Conservation (phyloP, 2,888 invertebrate genomes). For the Linyphia triangularis region DNA sequence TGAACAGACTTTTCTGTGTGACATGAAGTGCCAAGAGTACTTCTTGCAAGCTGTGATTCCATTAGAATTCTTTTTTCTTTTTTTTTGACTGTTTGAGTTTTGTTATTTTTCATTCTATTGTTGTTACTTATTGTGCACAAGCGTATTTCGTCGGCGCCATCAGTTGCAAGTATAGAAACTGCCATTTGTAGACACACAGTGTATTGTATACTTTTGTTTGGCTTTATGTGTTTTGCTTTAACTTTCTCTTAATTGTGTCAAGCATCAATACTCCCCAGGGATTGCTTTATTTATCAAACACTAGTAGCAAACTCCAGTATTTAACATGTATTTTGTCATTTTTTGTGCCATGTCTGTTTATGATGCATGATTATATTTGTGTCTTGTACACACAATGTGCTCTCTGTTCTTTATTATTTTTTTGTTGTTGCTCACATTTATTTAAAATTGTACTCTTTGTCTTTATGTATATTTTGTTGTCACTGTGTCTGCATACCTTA, state of each 20-base stretch:
- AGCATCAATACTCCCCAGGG: neutral
- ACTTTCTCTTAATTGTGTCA: conserved; percentile 9
- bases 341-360: conserved; percentile 45
- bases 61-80: conserved; percentile 50
- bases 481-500: neutral
- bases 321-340: conserved; percentile 9
- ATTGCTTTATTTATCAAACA: neutral
- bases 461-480: neutral
- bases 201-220: conserved; percentile 32
- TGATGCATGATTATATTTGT: conserved; percentile 15
- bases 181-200: conserved; percentile 63
- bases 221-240: conserved; percentile 15
- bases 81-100: conserved; percentile 57
- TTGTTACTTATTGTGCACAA: conserved; percentile 69
- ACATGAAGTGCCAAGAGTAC: conserved; percentile 66
- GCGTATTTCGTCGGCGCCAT: conserved; percentile 44
- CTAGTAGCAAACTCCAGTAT: neutral
- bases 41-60: conserved; percentile 72
- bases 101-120: conserved; percentile 63
- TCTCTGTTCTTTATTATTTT: neutral
- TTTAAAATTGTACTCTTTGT: neutral
- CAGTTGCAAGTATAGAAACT: conserved; percentile 53
- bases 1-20: conserved; percentile 45
- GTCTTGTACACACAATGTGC: neutral
- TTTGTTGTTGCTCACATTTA: neutral